Percentiles rank a stretch among this genome's conserved stretches.
phyloP scores from a whole-genome alignment of 1,140 invertebrate species.

The Danaus melanippus region DNA sequence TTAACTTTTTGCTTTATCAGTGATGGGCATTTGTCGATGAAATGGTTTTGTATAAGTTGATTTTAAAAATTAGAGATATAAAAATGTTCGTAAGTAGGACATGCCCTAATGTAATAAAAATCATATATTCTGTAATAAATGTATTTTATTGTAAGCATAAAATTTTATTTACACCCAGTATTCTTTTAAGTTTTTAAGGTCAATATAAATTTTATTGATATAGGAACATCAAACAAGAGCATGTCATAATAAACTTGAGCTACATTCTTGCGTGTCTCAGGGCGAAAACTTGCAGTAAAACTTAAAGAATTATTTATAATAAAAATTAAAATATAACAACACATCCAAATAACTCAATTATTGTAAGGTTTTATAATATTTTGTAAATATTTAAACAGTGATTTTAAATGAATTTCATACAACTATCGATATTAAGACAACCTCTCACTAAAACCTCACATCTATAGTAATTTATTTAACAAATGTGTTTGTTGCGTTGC shows the following conservation, averaged over 20 bases:
- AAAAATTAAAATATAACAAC: conserved; percentile 1
- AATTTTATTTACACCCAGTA: too few relatives aligned
- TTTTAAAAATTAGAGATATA: too few relatives aligned
- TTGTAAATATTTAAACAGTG: background rate
- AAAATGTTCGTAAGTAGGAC: background rate
- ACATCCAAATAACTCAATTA: background rate
- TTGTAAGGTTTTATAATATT: background rate
- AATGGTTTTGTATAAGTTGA: background rate
- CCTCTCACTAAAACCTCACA: conserved; percentile 16
- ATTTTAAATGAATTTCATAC: background rate
- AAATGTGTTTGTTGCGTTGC: conserved; percentile 30
- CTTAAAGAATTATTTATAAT: too few relatives aligned
- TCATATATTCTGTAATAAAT: too few relatives aligned
- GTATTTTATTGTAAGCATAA: too few relatives aligned
- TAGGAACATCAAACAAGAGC: too few relatives aligned
- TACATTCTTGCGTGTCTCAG: too few relatives aligned
- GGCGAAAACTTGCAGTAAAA: too few relatives aligned
- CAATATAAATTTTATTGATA: too few relatives aligned
- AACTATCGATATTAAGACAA: conserved; percentile 3
- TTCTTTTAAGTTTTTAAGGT: too few relatives aligned
- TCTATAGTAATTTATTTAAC: conserved; percentile 41
- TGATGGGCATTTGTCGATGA: conserved; percentile 22
- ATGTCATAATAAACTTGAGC: too few relatives aligned
- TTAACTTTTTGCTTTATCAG: conserved; percentile 27
- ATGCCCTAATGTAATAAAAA: too few relatives aligned